These are phyloP conservation scores for Anisognathus igniventris DNA, from an alignment of 2,797 vertebrate genomes.

Conservation along the genomic window DNA sequence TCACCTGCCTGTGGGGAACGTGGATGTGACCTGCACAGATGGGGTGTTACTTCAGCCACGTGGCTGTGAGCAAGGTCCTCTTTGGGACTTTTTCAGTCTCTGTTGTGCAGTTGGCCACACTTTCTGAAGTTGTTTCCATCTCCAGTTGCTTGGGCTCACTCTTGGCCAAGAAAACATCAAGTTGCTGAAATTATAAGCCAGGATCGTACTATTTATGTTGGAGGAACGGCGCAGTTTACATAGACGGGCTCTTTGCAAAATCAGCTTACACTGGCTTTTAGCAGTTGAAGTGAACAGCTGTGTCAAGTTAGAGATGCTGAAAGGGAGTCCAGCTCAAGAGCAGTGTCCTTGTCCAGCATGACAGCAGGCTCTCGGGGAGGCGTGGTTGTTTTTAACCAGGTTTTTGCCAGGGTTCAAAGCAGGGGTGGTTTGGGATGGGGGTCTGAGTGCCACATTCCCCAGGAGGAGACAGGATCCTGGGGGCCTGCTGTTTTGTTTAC, in stretches of 20 bases:
- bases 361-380: accelerated
- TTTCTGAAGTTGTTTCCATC: conserved; percentile 26
- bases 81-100: neutral
- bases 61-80: neutral
- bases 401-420: neutral
- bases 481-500: neutral
- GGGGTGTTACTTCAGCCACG: neutral
- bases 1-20: accelerated
- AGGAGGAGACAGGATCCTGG: neutral
- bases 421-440: neutral
- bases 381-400: neutral
- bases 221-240: neutral
- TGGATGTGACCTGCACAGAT: neutral
- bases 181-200: conserved; percentile 34
- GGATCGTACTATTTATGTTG: conserved; percentile 32
- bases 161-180: conserved; percentile 58
- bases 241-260: conserved; percentile 5
- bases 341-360: neutral
- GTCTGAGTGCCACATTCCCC: accelerated
- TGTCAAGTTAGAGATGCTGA: conserved; percentile 40
- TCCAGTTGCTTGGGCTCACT: neutral
- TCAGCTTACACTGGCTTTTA: conserved; percentile 37
- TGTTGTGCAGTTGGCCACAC: neutral
- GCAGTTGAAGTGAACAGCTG: conserved; percentile 39
- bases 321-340: neutral